These are phyloP conservation scores for Phalacrocorax pelagicus DNA, from an alignment of 2,113 vertebrate genomes.

Conservation along the genomic window DNA sequence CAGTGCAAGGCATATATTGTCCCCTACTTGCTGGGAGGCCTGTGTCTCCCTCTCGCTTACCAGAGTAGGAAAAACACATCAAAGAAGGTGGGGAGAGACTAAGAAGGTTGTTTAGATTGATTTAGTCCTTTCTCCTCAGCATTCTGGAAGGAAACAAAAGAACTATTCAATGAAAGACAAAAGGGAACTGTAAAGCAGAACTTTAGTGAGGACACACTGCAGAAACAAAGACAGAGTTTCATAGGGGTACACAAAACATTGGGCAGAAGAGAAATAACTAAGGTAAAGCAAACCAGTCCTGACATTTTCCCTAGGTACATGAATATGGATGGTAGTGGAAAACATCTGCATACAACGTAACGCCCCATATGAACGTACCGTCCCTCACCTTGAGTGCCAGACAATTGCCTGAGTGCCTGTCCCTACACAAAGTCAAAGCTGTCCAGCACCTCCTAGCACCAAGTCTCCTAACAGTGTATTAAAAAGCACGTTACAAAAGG, in stretches of 20 bases:
- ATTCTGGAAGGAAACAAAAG: background rate
- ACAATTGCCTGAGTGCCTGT: background rate
- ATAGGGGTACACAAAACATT: background rate
- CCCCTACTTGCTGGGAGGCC: background rate
- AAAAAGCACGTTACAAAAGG: background rate
- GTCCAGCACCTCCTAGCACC: background rate
- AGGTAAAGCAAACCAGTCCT: background rate
- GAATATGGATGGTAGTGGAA: background rate
- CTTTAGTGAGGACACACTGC: background rate
- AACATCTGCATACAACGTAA: background rate
- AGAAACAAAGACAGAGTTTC: background rate
- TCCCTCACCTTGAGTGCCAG: background rate
- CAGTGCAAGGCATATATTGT: background rate
- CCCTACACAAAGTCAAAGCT: background rate
- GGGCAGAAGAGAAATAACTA: background rate
- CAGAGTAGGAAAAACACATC: background rate
- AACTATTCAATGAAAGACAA: background rate
- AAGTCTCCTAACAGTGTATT: background rate
- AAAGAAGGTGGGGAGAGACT: background rate
- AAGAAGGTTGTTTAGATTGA: background rate
- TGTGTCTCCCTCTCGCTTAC: background rate
- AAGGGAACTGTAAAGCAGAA: background rate
- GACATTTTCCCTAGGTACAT: background rate
- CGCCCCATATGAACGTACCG: background rate
- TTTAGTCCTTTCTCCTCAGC: background rate